phyloP scores from a whole-genome alignment of 2,797 vertebrate species.

The Rhynchonycteris naso region DNA sequence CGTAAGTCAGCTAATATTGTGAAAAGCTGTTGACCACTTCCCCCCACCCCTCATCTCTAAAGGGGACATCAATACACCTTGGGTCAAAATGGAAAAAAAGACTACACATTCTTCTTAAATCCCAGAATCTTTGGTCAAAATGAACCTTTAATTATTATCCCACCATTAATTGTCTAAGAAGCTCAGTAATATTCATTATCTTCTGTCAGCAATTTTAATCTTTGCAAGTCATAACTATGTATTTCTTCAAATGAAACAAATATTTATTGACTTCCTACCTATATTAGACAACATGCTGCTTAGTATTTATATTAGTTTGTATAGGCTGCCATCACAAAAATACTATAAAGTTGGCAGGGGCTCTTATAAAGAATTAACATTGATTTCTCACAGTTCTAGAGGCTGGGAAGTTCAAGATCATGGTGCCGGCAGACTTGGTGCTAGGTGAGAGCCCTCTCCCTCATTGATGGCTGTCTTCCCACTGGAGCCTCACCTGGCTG shows the following conservation, averaged over 20 bases:
- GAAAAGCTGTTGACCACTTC: background rate
- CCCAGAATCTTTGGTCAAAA: background rate
- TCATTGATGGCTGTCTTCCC: background rate
- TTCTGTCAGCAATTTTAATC: background rate
- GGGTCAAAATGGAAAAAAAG: background rate
- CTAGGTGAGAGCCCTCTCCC: background rate
- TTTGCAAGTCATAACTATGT: background rate
- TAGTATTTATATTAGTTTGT: background rate
- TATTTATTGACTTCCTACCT: background rate
- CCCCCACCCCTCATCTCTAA: background rate
- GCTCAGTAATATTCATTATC: background rate
- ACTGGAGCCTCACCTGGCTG: background rate
- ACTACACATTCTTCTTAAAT: background rate
- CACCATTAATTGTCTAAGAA: background rate
- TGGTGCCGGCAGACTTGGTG: accelerated
- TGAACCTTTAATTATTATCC: background rate
- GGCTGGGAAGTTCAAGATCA: background rate
- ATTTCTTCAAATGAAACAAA: background rate
- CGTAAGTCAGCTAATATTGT: background rate
- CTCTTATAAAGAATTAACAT: background rate
- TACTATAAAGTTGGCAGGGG: background rate
- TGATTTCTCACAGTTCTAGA: background rate
- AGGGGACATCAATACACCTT: background rate
- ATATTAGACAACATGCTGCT: background rate
- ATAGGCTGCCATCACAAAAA: background rate